phyloP scores from a whole-genome alignment of 2,113 vertebrate species.

The Lethenteron reissneri region DNA sequence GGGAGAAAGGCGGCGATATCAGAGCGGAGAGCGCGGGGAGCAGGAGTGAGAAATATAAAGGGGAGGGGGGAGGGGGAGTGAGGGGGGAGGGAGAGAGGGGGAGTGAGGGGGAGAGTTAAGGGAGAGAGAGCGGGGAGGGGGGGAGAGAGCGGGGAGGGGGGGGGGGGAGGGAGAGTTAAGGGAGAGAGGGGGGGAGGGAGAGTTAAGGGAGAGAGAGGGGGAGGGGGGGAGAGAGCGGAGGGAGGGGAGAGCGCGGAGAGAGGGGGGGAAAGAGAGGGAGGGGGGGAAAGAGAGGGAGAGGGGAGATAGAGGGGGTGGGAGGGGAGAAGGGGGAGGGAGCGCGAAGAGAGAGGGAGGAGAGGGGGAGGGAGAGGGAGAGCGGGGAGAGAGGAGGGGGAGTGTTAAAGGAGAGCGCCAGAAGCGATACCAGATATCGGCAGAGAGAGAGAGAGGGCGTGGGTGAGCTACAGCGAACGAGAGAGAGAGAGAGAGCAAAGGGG shows the following conservation, averaged over 20 bases:
- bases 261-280: background rate
- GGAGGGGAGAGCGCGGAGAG: constrained; percentile 8
- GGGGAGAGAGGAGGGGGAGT: background rate
- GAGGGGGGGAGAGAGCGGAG: constrained; percentile 9
- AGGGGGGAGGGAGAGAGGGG: background rate
- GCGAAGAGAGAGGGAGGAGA: constrained; percentile 19
- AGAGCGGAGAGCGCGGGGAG: background rate
- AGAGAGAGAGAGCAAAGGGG: background rate
- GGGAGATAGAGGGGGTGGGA: constrained; percentile 12
- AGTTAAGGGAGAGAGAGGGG: no score
- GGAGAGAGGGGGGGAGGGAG: constrained; percentile 12
- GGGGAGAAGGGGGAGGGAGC: constrained; percentile 16
- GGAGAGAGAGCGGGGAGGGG: no score
- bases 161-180: constrained; percentile 15
- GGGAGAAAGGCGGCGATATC: background rate
- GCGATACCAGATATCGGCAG: constrained; percentile 10
- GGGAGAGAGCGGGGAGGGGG: constrained; percentile 21
- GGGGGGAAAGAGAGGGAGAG: constrained; percentile 9
- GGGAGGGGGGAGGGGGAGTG: background rate
- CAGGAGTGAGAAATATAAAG: background rate
- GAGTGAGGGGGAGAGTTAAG: constrained; percentile 5
- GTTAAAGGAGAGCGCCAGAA: background rate
- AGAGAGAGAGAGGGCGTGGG: background rate
- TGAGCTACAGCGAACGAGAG: no score
- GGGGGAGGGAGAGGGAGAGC: constrained; percentile 14